These are phyloP conservation scores for Oryzaephilus surinamensis DNA, from an alignment of 1,140 invertebrate species.

Conservation along the genomic window DNA sequence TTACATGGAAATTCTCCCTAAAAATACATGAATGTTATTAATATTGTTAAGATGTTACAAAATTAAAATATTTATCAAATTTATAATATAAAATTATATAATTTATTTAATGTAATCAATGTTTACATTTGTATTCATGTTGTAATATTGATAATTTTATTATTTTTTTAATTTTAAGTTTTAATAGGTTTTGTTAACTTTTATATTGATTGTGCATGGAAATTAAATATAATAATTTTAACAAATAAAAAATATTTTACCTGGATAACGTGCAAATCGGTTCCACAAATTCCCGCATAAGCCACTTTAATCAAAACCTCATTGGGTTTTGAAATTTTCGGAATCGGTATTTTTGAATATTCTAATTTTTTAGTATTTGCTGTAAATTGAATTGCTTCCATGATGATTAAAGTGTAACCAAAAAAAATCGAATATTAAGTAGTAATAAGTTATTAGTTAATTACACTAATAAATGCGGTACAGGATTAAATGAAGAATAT, in stretches of 20 bases:
- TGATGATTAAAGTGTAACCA: too few relatives aligned
- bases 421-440: too few relatives aligned
- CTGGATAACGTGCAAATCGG: conserved; percentile 66
- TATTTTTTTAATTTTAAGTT: background rate
- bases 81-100: background rate
- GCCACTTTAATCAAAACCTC: conserved; percentile 53
- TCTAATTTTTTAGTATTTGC: conserved; percentile 37
- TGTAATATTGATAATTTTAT: background rate
- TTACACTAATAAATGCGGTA: too few relatives aligned
- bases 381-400: conserved; percentile 53
- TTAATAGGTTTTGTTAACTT: background rate
- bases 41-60: background rate
- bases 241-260: conserved; percentile 34
- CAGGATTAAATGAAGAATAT: too few relatives aligned
- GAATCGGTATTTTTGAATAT: conserved; percentile 40
- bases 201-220: background rate
- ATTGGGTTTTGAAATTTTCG: conserved; percentile 38
- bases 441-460: too few relatives aligned
- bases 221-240: background rate
- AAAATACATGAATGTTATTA: conserved; percentile 11
- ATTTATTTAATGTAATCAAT: background rate
- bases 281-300: conserved; percentile 67
- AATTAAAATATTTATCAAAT: background rate
- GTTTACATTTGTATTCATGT: background rate
- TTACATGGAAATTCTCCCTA: conserved; percentile 54